Conservation (phyloP, 2,113 vertebrate species). For the Terrapene triunguis region DNA sequence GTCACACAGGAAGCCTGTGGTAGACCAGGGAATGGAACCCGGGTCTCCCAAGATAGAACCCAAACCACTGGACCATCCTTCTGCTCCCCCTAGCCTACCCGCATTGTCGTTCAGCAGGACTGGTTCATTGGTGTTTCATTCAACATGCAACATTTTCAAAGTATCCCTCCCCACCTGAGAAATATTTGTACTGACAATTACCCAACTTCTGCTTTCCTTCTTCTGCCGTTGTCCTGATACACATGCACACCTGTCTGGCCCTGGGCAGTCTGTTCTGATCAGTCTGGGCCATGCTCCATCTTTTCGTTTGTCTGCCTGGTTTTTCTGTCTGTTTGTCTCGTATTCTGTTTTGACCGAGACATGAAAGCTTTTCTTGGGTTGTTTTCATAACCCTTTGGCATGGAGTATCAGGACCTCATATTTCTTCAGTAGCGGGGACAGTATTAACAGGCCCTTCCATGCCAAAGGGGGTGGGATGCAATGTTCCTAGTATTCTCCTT, state of each 20-base stretch:
- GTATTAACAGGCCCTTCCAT: neutral
- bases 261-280: slow-evolving; percentile 67
- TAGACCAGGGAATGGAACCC: neutral
- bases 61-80: neutral
- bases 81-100: neutral
- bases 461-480: neutral
- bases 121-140: neutral
- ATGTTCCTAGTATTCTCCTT: neutral
- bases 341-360: slow-evolving; percentile 67
- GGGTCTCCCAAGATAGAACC: neutral
- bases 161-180: neutral
- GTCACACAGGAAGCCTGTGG: accelerated
- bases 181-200: neutral
- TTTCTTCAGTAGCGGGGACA: neutral
- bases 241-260: slow-evolving; percentile 30
- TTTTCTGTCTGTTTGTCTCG: slow-evolving; percentile 79
- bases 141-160: neutral
- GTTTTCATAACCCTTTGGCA: slow-evolving; percentile 33
- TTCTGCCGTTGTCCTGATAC: neutral
- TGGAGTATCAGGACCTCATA: neutral
- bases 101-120: neutral
- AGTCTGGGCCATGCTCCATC: slow-evolving; percentile 71
- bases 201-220: neutral
- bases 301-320: slow-evolving; percentile 76
- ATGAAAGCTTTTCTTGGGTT: slow-evolving; percentile 3